Evolutionary conservation across 2,113 vertebrate species (phyloP), one percentile per base, ranked within the genome.

Genomic region (Rattus rattus): DNA sequence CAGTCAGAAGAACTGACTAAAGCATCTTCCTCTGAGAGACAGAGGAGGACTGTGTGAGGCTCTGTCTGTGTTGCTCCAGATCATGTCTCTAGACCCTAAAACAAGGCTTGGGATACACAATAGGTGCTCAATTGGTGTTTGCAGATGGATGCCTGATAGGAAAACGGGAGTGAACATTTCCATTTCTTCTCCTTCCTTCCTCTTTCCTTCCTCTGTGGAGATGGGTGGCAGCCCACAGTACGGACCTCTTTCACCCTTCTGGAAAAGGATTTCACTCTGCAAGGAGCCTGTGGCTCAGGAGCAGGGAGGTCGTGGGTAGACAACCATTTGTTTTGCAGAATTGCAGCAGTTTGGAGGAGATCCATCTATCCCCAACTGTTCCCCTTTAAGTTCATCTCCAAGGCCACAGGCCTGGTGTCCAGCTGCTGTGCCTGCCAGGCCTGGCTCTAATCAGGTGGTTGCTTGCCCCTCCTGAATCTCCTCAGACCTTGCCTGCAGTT

Each of bases 31-130:
- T 43, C 67, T 2, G 4, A 16, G 72, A 77, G 22, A 22, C 4
- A 12, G 2, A 65, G 36, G 2, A 65, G 36, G 70, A 19, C 16
- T 0, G 4, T 0, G 0, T 12, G 84, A 30, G 24, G 36, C 30
- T 39, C 36, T 12, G 16, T 84, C 30, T 39, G 24, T n/a, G 59
- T 24, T 61, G 16, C 61, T 92, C 63, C 69, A 13, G 12, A 63
- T 43, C 28, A 0, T 59, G 49, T 81, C 47, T 59, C 56, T 61
- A 70, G 77, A 72, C 19, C 59, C 43, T 87, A 63, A 76, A 92
- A 77, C 13, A 47, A 8, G 39, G n/a, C 26, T n/a, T 39, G 22
- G 26, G 39, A 0, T 36, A 28, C 7, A 3, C 0, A 80, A 67
- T 77, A 92, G 79, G 39, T 77, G 52, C 22, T 54, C 67, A n/a